Evolutionary conservation across 2,797 vertebrate genomes (phyloP).

Genomic region (Sebastes itinus): DNA sequence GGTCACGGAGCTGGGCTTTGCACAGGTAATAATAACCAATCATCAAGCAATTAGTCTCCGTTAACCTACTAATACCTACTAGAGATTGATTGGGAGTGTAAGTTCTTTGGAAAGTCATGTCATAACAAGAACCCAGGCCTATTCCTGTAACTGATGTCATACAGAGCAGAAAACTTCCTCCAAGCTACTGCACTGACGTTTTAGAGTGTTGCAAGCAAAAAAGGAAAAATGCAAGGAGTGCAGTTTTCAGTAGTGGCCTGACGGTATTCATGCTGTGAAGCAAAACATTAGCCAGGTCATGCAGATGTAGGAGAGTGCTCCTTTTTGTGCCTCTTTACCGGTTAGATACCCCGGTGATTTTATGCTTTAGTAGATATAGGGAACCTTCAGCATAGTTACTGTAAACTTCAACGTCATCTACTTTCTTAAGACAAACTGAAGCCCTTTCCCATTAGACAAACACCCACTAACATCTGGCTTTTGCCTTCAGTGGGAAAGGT

Average conservation of each 20-base stretch:
- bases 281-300: neutral
- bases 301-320: neutral
- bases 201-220: slow-evolving; percentile 6
- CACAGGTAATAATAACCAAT: slow-evolving; percentile 86
- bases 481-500: too few species aligned
- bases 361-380: neutral
- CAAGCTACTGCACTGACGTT: neutral
- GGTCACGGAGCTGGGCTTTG: slow-evolving; percentile 93
- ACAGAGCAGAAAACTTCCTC: neutral
- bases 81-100: neutral
- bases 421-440: neutral
- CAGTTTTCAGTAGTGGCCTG: slow-evolving; percentile 9
- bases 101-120: neutral
- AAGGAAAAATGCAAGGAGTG: neutral
- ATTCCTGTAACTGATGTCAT: neutral
- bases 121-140: neutral
- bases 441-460: too few species aligned
- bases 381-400: neutral
- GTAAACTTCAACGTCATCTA: neutral
- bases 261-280: neutral
- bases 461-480: too few species aligned
- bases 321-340: neutral
- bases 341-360: neutral
- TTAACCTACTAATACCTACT: neutral
- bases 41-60: neutral